Evolutionary conservation across 2,888 invertebrate genomes (phyloP).

Genomic region (Ypsolopha sequella): DNA sequence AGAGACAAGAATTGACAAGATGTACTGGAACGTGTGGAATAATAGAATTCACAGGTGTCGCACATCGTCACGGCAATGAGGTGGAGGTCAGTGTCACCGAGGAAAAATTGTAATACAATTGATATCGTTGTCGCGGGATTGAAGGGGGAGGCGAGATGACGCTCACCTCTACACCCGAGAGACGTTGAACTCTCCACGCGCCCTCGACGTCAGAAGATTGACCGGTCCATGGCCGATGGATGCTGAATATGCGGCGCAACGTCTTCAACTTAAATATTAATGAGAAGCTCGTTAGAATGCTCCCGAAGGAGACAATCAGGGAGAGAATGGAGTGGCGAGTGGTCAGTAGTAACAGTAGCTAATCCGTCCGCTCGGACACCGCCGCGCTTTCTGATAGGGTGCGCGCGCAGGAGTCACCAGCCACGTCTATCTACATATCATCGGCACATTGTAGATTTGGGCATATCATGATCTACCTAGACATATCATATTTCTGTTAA

Average conservation of each 20-base stretch:
- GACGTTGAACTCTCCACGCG: conserved; percentile 10
- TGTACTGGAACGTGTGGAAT: background rate
- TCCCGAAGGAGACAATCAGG: conserved; percentile 39
- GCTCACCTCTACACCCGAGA: background rate
- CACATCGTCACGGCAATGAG: background rate
- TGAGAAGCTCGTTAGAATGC: conserved; percentile 44
- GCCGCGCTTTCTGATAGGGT: too few species aligned
- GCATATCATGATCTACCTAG: too few species aligned
- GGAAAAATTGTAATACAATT: too few species aligned
- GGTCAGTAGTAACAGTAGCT: conserved; percentile 30
- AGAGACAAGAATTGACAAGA: too few species aligned
- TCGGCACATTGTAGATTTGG: too few species aligned
- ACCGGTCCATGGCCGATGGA: conserved; percentile 55
- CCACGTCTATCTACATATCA: too few species aligned
- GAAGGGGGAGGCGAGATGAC: too few species aligned
- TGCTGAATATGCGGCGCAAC: conserved; percentile 60
- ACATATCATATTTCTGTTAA: too few species aligned
- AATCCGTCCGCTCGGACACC: conserved; percentile 37
- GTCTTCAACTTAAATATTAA: conserved; percentile 49
- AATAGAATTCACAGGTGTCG: background rate
- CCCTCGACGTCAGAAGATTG: conserved; percentile 25
- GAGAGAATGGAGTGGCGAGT: conserved; percentile 44
- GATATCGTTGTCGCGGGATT: too few species aligned
- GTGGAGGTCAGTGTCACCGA: too few species aligned
- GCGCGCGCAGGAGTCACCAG: too few species aligned